These are phyloP conservation scores for Phytoseiulus persimilis DNA, from an alignment of 2,888 invertebrate genomes.

Conservation along the genomic window DNA sequence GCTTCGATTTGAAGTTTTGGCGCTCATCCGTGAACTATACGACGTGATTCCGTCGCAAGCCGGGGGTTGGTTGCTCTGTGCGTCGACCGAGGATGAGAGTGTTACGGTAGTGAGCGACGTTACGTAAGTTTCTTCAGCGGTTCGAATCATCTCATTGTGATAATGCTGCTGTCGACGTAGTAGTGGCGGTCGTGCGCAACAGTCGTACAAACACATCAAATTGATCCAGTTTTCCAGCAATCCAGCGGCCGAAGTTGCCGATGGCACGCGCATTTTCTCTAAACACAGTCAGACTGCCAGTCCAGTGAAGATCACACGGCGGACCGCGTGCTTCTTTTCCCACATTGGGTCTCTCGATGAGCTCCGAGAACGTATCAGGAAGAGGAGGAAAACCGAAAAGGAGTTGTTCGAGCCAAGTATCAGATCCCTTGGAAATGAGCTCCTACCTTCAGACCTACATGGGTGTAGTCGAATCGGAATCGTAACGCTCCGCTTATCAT, in stretches of 20 bases:
- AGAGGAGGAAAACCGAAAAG: too few relatives aligned
- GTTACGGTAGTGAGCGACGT: not conserved
- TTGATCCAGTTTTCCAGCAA: not conserved
- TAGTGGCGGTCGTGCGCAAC: not conserved
- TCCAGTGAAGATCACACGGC: not conserved
- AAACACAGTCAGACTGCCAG: not conserved
- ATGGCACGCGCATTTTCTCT: not conserved
- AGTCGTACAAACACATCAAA: not conserved
- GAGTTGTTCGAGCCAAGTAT: too few relatives aligned
- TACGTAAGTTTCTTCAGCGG: not conserved
- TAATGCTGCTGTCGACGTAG: not conserved
- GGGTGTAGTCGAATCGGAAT: too few relatives aligned
- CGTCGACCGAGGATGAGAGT: not conserved
- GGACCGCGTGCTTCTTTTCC: not conserved
- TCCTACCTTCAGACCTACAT: too few relatives aligned
- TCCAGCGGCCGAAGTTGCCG: not conserved
- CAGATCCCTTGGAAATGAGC: too few relatives aligned
- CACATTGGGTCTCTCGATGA: too few relatives aligned
- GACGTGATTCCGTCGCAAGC: not conserved
- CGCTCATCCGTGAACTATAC: conserved; percentile 5
- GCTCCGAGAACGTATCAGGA: too few relatives aligned
- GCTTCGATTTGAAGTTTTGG: not conserved
- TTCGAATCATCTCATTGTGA: not conserved
- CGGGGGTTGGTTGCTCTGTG: not conserved
- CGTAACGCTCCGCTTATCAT: too few relatives aligned